Evolutionary conservation across 1,140 invertebrate species (phyloP), one percentile per base, ranked within the genome.

Genomic region (Agrypnia vestita): DNA sequence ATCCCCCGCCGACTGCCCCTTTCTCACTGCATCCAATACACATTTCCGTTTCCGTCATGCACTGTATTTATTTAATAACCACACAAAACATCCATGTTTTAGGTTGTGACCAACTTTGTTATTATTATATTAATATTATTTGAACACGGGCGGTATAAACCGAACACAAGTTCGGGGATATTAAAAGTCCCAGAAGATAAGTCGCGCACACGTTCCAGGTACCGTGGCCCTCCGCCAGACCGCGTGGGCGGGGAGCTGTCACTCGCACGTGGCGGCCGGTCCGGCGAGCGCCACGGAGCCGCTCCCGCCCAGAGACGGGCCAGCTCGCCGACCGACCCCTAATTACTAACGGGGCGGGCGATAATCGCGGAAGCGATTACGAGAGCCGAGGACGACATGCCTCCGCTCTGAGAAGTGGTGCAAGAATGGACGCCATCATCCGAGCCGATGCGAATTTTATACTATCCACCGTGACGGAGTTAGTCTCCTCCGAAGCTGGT

Each of bases 361-460:
- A 11, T 17, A 17, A 61, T 61, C 62, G 0, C 64, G 44, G 15
- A n/a, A 43, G 59, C 6, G 59, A 62, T 12, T 11, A 43, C 11
- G 43, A 19, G n/a, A 69, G 64, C 46, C 35, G 64, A 17, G 13
- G 13, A 17, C 17, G 62, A 82, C 77, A 76, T 78, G 78, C 80
- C 75, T 53, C 72, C 67, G 1, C 78, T 44, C n/a, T 74, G 71
- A 77, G 55, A 59, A 77, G 79, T 80, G 76, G 75, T 83, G 79
- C 82, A 80, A 78, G 82, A 83, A 83, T 83, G 82, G 79, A 80
- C 77, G 76, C 71, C 79, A 79, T 83, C 79, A 78, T 79, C 56
- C 72, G 55, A 76, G 71, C 76, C 82, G 82, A 80, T 76, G 87
- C 87, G 88, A 90, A 90, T 89, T 90, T 90, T 90, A 90, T 90